phyloP scores from a whole-genome alignment of 35 echinoderm and acorn worm genomes.

The Heliocidaris tuberculata region DNA sequence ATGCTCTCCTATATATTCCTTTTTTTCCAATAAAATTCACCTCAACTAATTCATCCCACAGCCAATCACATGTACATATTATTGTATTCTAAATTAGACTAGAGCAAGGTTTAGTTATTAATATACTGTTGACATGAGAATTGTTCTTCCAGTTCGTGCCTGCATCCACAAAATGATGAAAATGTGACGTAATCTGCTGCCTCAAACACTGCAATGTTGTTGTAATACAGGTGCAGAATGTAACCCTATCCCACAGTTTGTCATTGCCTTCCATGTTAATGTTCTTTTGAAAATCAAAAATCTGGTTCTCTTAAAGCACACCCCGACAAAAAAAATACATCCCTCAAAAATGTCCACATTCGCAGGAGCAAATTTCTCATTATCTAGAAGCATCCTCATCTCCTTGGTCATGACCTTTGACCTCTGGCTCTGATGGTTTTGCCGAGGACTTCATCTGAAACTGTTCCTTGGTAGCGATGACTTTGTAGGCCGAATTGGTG shows the following conservation, averaged over 20 bases:
- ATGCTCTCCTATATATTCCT: neutral
- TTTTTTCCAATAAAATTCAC: neutral
- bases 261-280: no score
- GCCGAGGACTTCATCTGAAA: constrained; percentile 37
- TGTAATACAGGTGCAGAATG: no score
- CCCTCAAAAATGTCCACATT: neutral
- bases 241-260: no score
- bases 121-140: neutral
- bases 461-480: constrained; percentile 68
- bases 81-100: neutral
- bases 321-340: neutral
- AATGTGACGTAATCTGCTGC: neutral
- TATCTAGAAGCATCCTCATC: neutral
- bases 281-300: no score
- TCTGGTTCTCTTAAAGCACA: neutral
- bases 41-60: neutral
- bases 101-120: neutral
- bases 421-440: neutral
- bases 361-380: neutral
- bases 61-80: neutral
- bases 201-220: neutral
- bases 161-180: neutral
- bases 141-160: neutral
- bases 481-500: constrained; percentile 56
- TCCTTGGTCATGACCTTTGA: neutral